phyloP scores from a whole-genome alignment of 2,113 vertebrate genomes.

The Crotalus tigris region DNA sequence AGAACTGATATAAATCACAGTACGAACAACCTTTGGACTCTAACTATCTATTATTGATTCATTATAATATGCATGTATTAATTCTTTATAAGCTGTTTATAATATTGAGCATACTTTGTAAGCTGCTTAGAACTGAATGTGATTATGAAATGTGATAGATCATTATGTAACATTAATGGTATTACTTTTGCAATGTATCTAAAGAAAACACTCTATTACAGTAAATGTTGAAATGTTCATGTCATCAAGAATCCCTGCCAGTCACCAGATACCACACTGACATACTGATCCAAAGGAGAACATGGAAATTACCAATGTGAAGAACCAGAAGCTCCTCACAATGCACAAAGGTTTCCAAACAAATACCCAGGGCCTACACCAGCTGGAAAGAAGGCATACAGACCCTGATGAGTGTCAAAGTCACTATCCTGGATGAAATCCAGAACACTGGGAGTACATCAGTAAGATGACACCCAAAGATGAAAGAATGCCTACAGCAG shows the following conservation, averaged over 20 bases:
- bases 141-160: neutral
- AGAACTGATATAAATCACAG: slow-evolving; percentile 11
- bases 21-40: slow-evolving; percentile 19
- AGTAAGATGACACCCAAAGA: neutral
- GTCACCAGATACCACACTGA: no score
- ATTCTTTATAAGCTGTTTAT: slow-evolving; percentile 22
- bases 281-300: no score
- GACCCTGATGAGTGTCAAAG: neutral
- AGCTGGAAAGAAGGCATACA: no score
- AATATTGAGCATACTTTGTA: slow-evolving; percentile 16
- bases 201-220: neutral
- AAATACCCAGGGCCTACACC: no score
- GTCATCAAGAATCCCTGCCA: neutral
- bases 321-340: no score
- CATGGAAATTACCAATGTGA: no score
- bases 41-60: slow-evolving; percentile 24
- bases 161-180: neutral
- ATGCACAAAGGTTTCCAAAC: no score
- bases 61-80: slow-evolving; percentile 24
- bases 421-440: neutral
- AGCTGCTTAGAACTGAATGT: neutral
- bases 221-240: neutral
- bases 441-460: neutral
- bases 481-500: neutral
- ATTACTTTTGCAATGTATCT: neutral